phyloP scores from a whole-genome alignment of 1,140 invertebrate genomes.

The Agrypnia vestita region DNA sequence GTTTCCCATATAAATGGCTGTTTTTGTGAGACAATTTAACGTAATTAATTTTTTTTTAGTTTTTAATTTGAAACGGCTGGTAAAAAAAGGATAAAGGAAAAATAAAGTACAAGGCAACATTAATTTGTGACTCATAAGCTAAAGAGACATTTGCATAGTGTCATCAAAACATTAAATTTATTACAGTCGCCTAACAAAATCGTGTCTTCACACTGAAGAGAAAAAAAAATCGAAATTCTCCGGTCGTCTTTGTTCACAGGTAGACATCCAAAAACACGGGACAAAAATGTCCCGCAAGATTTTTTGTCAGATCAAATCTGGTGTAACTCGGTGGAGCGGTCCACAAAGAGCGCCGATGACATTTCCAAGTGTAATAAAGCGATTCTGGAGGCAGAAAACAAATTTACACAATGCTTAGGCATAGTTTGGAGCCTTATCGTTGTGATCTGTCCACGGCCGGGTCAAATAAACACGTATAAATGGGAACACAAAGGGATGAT shows the following conservation, averaged over 20 bases:
- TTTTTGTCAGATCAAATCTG: not conserved
- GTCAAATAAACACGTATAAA: constrained; percentile 47
- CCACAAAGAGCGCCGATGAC: constrained; percentile 32
- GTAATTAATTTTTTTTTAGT: too few relatives aligned
- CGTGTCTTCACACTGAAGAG: not conserved
- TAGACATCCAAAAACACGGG: not conserved
- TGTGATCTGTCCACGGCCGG: constrained; percentile 19
- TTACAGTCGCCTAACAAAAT: not conserved
- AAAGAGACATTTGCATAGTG: too few relatives aligned
- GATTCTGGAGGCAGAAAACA: constrained; percentile 25
- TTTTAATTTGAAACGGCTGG: too few relatives aligned
- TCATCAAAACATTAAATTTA: not conserved
- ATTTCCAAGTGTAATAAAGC: constrained; percentile 28
- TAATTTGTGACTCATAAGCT: too few relatives aligned
- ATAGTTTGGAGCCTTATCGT: constrained; percentile 29
- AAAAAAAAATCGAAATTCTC: not conserved
- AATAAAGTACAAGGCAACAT: too few relatives aligned
- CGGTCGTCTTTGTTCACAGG: constrained; percentile 8
- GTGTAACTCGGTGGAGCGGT: constrained; percentile 11
- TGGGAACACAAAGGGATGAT: constrained; percentile 45
- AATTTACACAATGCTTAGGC: constrained; percentile 16
- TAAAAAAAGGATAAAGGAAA: too few relatives aligned
- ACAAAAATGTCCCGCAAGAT: constrained; percentile 18
- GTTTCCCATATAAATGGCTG: too few relatives aligned
- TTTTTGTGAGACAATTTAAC: too few relatives aligned